Evolutionary conservation across 2,113 vertebrate species (phyloP), one percentile per base, ranked within the genome.

Genomic region (Myanophis thanlyinensis): DNA sequence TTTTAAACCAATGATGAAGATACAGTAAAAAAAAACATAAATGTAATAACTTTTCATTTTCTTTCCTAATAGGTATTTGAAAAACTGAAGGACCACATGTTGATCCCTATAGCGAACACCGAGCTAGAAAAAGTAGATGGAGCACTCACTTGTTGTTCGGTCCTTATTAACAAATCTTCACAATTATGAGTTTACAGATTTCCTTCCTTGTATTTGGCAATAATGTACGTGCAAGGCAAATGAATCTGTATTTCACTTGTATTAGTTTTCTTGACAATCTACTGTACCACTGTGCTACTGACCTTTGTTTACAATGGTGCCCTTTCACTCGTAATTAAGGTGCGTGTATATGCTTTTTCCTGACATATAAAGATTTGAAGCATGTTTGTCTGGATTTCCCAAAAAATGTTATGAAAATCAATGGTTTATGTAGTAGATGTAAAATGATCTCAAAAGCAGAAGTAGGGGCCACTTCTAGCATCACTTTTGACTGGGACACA

Each of bases 31-130:
- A 56, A 56, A 18, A 90, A 46, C 1, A 0, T 85, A 15, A 88
- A 7, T 48, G 0, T 94, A 90, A 95, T 10, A 35, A 1, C 53
- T 67, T 10, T 54, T 94, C 46, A 86, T 93, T 89, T 89, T 91
- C 91, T 0, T 0, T 93, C 88, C 87, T 47, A 46, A 86, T 95
- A 99, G 99, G 98, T 99, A 54, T 99, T 98, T 95, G 99, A 99
- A 97, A 99, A 98, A 95, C 97, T 99, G 97, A 99, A 99, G 98
- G 99, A 99, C 97, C 96, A 99, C 97, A 98, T 98, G 97, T 98
- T 99, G 97, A 99, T 99, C 93, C 99, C 99, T 0, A 97, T 98
- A 95, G 97, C 98, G 95, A 98, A 97, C 94, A 94, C 94, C 88
- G 98, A 99, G 97, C 97, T 98, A 96, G 96, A 95, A 91, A 99